phyloP scores from a whole-genome alignment of 2,113 vertebrate species.

The cattle (Bos taurus) region ARS-UCD2.0 NC_037334.1:3599001-3599500 shows the following conservation, averaged over 20 bases:
- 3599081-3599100: background rate
- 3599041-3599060: background rate
- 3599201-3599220: background rate
- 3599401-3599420: background rate
- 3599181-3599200: background rate
- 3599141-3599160: background rate
- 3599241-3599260: background rate
- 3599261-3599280: background rate
- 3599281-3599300: background rate
- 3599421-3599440: background rate
- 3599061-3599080: background rate
- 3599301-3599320: background rate
- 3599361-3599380: background rate
- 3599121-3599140: background rate
- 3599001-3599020: background rate
- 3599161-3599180: background rate
- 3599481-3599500: background rate
- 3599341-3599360: background rate
- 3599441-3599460: background rate
- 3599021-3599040: background rate
- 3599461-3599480: background rate
- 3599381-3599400: background rate
- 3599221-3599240: background rate
- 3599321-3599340: background rate
- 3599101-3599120: background rate